Percentiles rank a stretch among this genome's conserved stretches.
Conservation (phyloP, 2,113 vertebrate genomes). For the Semnornis frantzii region DNA sequence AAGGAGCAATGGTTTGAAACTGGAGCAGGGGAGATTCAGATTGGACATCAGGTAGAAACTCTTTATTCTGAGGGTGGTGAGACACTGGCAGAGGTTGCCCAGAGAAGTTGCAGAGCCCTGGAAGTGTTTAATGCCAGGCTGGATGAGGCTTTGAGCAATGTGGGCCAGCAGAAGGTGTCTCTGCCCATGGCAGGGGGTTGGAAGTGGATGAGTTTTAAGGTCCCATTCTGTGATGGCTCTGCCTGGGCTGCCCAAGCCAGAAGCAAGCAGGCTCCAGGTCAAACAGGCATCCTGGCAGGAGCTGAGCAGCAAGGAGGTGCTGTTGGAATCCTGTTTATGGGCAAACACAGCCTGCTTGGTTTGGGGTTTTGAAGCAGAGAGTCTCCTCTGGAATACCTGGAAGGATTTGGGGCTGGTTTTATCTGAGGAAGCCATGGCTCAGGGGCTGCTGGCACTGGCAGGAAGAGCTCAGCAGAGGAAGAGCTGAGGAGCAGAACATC, state of each 20-base stretch:
- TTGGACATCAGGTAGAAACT: no score
- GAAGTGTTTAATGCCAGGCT: no score
- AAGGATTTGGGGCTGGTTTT: not conserved
- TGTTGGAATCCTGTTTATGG: not conserved
- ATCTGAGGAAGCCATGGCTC: not conserved
- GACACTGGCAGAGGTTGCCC: no score
- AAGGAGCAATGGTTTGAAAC: no score
- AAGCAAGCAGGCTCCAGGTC: not conserved
- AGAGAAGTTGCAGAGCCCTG: no score
- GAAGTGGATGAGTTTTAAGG: no score
- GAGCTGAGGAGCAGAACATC: not conserved
- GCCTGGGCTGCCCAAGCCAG: accelerated
- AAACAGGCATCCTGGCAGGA: not conserved
- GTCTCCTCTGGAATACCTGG: not conserved
- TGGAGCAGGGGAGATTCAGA: no score
- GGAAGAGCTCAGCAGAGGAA: not conserved
- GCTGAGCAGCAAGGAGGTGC: not conserved
- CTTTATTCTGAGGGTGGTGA: no score
- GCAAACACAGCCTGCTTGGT: not conserved
- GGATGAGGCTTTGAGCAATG: no score
- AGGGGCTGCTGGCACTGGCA: not conserved
- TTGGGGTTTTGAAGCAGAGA: not conserved
- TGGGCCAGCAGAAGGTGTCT: no score
- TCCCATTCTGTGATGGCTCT: no score
- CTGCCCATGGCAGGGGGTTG: no score